Evolutionary conservation across 1,140 invertebrate genomes (phyloP), one percentile per base, ranked within the genome.

Genomic region (Platorchestia sp.): DNA sequence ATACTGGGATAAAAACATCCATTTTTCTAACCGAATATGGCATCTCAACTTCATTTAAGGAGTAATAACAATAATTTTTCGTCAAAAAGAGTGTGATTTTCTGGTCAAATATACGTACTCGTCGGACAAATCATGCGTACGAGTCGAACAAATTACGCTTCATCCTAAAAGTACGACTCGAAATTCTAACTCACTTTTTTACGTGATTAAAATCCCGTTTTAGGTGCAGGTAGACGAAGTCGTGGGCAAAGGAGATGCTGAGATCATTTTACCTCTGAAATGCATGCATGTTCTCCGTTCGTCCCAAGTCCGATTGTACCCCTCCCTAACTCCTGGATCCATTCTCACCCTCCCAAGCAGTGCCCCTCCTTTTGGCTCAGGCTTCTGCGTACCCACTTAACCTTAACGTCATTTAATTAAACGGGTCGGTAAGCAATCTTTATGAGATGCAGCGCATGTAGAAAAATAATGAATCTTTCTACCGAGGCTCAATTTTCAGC

Each of bases 341-440:
- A 10, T 51, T 51, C 19, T 19, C 19, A 51, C 47, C 47, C 47
- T 51, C 47, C 19, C 47, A 51, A 51, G 7, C 59, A 75, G 14
- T 27, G 16, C 5, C 91, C 91, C 19, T 0, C 44, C 6, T n/a
- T 93, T 47, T 16, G 36, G 43, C 6, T 45, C 45, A 44, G 41
- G 91, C 91, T 93, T 14, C 91, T 36, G 44, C 22, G 47, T 36
- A 27, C 45, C 19, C 91, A 36, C 91, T 93, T 93, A 93, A 93
- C 91, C 91, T 93, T 93, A 93, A 47, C 44, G 45, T 45, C 91
- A 27, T 93, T 93, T 93, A 93, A 93, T 93, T 93, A 93, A 93
- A 93, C 91, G 91, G 41, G 41, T 93, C 91, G 45, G 91, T 93
- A 93, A 40, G 91, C 91, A 93, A 93, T 93, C 91, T 93, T 93